Conservation (phyloP, 2,113 vertebrate species). For the Zingel zingel region DNA sequence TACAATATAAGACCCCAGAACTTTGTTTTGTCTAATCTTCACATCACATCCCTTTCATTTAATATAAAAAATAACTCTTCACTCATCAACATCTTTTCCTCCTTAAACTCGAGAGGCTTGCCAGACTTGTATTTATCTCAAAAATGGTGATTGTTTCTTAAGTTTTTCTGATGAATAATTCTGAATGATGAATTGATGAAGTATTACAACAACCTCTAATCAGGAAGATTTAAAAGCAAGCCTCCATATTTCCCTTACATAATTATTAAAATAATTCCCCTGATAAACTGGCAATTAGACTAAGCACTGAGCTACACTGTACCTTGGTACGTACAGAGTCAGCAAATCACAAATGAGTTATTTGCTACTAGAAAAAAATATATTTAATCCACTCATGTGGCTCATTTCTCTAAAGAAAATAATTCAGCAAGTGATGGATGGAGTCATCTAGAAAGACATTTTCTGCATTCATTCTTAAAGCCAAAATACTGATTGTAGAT, state of each 20-base stretch:
- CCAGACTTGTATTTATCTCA: too few relatives aligned
- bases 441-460: not conserved
- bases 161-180: not conserved
- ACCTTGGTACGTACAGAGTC: not conserved
- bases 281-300: constrained; percentile 13
- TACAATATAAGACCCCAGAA: not conserved
- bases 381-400: too few relatives aligned
- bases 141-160: not conserved
- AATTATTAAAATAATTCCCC: not conserved
- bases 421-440: not conserved
- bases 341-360: not conserved
- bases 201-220: not conserved
- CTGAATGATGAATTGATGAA: not conserved
- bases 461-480: not conserved
- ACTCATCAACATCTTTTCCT: not conserved
- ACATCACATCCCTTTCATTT: not conserved
- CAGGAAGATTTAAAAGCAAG: constrained; percentile 1
- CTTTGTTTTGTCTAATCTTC: not conserved
- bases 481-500: not conserved
- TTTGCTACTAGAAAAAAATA: too few relatives aligned
- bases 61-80: not conserved
- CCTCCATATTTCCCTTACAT: not conserved
- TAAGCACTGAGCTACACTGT: not conserved
- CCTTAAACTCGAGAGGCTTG: not conserved
- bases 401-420: not conserved